Evolutionary conservation across 2,113 vertebrate genomes (phyloP).

Genomic region (Nycticorax nycticorax): DNA sequence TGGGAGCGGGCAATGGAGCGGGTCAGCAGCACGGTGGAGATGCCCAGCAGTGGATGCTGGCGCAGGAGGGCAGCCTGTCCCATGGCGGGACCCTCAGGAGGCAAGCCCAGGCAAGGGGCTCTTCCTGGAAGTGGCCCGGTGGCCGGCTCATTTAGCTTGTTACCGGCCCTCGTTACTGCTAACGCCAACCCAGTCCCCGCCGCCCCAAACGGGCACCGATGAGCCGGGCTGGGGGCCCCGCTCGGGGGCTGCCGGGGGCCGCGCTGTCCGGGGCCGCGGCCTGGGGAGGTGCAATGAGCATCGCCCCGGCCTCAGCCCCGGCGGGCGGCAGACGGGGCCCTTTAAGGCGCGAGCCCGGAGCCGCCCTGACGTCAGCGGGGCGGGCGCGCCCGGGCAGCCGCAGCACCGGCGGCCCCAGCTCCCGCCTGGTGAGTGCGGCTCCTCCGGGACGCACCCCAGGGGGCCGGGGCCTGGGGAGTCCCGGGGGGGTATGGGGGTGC

Average conservation of each 20-base stretch:
- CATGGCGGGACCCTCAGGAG: neutral
- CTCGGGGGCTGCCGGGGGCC: neutral
- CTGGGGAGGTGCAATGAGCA: neutral
- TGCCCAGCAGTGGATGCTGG: neutral
- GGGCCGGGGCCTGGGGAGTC: neutral
- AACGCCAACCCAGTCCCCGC: neutral
- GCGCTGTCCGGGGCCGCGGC: neutral
- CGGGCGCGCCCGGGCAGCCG: slow-evolving; percentile 19
- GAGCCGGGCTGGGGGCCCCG: neutral
- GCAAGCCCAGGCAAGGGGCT: neutral
- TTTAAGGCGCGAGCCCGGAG: slow-evolving; percentile 38
- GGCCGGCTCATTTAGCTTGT: neutral
- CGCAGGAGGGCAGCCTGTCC: neutral
- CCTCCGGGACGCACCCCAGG: neutral
- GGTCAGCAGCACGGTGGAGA: neutral
- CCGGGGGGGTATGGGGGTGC: neutral
- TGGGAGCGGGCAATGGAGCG: neutral
- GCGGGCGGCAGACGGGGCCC: neutral
- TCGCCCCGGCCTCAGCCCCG: neutral
- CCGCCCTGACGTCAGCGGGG: slow-evolving; percentile 40
- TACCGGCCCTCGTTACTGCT: neutral
- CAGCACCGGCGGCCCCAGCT: neutral
- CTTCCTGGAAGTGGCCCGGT: neutral
- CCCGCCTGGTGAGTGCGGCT: neutral
- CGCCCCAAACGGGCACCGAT: neutral